Base-by-base conservation (phyloP, 2,113 vertebrate genomes). In the Hippocampus zosterae region DNA sequence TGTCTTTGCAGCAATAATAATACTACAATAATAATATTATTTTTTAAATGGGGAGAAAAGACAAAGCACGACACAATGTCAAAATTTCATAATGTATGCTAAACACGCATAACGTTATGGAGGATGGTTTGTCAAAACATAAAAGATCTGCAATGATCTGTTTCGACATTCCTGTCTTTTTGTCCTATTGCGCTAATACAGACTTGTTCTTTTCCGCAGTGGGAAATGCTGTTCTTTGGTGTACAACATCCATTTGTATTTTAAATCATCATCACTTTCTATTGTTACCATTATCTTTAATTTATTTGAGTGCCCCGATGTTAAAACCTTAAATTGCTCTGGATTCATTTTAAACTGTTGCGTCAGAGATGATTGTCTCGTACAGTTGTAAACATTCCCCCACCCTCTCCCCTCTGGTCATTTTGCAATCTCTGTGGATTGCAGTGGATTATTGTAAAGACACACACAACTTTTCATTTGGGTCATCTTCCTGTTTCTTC, bases 1-100 rank as follows among this genome's bases (percentile, higher is more conserved):
- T 86, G 75, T 78, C 73, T 82, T 84, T 83, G 81, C 85, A 87
- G 81, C 71, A 81, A 65, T 64, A 69, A 42, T 10, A 42, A 42
- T 10, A 42, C 8, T 5, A 42, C 8, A 42, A 42, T 10, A 42
- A 42, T 33, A 37, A 37, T 37, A 6, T 37, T 37, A n/a, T 37
- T 37, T 37, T 37, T 13, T 13, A 65, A 53, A 68, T 69, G 42
- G 75, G 77, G 81, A 80, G 65, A 82, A 72, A 86, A 64, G 63
- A 73, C 53, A 72, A 21, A 69, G 42, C 4, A 1, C 62, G 25
- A 63, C 40, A 27, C 15, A 55, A 69, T 44, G 10, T 44, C 44
- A 37, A 41, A 15, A 48, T 48, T 18, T 48, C 3, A 48, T 48
- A 15, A 16, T 48, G 5, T 48, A 25, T 56, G 55, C 3, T 56